Conservation (phyloP, 2,797 vertebrate genomes). For the Notolabrus celidotus region DNA sequence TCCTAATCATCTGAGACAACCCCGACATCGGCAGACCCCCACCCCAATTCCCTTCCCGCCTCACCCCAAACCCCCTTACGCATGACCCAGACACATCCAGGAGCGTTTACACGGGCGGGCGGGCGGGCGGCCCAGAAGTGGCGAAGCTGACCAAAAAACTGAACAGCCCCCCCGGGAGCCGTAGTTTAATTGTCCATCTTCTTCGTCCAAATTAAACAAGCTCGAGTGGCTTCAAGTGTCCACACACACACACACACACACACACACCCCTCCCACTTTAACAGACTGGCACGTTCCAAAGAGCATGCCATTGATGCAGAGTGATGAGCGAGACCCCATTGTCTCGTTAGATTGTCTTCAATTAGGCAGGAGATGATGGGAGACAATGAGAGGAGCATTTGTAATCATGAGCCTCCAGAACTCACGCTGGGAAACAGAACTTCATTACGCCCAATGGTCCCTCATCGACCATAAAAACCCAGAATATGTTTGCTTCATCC, state of each 20-base stretch:
- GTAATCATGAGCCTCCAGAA: conserved; percentile 81
- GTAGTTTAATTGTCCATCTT: conserved; percentile 83
- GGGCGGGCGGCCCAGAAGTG: conserved; percentile 68
- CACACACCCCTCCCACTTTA: conserved; percentile 43
- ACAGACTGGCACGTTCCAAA: conserved; percentile 77
- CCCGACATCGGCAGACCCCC: conserved; percentile 65
- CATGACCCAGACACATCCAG: conserved; percentile 80
- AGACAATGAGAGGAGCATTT: conserved; percentile 80
- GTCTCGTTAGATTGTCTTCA: conserved; percentile 82
- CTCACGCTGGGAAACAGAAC: conserved; percentile 80
- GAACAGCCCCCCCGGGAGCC: conserved; percentile 76
- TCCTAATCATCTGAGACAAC: conserved; percentile 81
- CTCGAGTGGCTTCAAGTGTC: conserved; percentile 65
- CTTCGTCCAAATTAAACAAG: conserved; percentile 82
- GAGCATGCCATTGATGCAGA: conserved; percentile 74
- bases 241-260: conserved; percentile 37
- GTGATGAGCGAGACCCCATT: conserved; percentile 77
- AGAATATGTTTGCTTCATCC: conserved; percentile 68
- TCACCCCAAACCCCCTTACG: conserved; percentile 46
- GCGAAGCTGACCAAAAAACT: conserved; percentile 76
- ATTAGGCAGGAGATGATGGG: conserved; percentile 82
- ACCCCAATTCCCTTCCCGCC: conserved; percentile 51
- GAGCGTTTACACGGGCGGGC: conserved; percentile 76
- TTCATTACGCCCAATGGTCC: conserved; percentile 84
- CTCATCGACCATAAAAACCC: conserved; percentile 75